Percentiles rank a stretch among this genome's conserved stretches.
These are phyloP conservation scores for Micrastur ruficollis DNA, from an alignment of 2,797 vertebrate genomes.

Conservation along the genomic window DNA sequence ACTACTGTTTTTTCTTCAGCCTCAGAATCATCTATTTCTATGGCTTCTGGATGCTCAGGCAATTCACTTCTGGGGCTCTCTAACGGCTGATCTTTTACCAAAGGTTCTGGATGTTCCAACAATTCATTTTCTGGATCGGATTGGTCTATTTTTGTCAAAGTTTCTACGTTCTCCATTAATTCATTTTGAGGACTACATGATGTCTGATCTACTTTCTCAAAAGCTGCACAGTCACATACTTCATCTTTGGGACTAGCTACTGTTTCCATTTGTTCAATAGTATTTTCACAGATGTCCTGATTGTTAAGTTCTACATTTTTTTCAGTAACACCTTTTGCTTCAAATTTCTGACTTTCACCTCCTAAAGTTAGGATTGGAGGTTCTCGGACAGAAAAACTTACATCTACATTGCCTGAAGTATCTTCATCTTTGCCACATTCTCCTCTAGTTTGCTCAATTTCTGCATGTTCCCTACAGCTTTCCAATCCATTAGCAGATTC, in stretches of 20 bases:
- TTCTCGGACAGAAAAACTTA: slow-evolving; percentile 19
- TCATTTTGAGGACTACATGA: neutral
- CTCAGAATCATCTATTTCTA: neutral
- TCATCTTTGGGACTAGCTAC: slow-evolving; percentile 32
- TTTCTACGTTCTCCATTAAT: neutral
- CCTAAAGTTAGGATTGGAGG: neutral
- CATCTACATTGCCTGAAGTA: neutral
- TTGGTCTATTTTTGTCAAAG: neutral
- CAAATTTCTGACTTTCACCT: slow-evolving; percentile 11
- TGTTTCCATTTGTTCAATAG: neutral
- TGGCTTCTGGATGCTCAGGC: neutral
- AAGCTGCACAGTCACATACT: neutral
- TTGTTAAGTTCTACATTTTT: neutral
- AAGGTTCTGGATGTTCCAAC: neutral
- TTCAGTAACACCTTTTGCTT: neutral
- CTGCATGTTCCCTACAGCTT: slow-evolving; percentile 31
- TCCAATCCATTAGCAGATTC: slow-evolving; percentile 64
- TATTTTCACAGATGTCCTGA: neutral
- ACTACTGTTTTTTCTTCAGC: slow-evolving; percentile 7
- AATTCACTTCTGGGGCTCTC: neutral
- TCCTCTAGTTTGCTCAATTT: neutral
- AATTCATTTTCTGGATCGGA: neutral
- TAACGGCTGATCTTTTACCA: neutral
- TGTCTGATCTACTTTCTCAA: neutral
- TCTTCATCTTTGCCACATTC: slow-evolving; percentile 25